Base-by-base conservation (phyloP, 2,888 invertebrate species). In the Endotricha flammealis region DNA sequence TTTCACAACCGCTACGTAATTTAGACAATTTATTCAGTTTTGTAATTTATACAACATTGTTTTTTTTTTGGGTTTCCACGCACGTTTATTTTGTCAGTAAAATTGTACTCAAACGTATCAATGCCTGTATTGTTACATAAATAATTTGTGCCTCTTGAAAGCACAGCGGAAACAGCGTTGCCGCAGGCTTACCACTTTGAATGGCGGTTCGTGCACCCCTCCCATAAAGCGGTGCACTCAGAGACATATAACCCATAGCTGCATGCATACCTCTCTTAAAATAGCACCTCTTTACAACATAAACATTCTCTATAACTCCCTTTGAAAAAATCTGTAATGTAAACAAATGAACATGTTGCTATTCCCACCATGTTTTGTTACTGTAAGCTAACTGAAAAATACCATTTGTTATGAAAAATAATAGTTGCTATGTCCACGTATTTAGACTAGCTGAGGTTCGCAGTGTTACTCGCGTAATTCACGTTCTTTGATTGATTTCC, bases 181-280 rank as follows among this genome's bases (percentile, higher is more conserved):
- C 64, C 50, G 47, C 58, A 57, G 52, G 61, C 53, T 60, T 55
- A 57, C 57, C 59, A 64, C 55, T 59, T 48, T 64, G 69, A 71
- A 73, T 69, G 67, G 69, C 64, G 57, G 39, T 57, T 49, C 64
- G 54, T 65, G 63, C 68, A 71, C 70, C 77, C 74, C 68, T 68
- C 62, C 57, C 59, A 76, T 82, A 78, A 68, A 68, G 67, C 64
- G 57, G 53, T 65, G 72, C 71, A 77, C 76, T 78, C 72, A 70
- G 59, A 69, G 54, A 64, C 64, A 60, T 59, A 64, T 60, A 64
- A 59, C 56, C 49, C 53, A 56, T 61, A 62, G 50, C 63, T 58
- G 64, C 64, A 62, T 58, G 64, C 65, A 69, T 69, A 64, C 69
- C 64, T 57, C 57, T 69, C 76, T 64, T 43, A 65, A 85, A 81